phyloP scores from a whole-genome alignment of 2,888 invertebrate species.

The Hipparchia sbordonii region DNA sequence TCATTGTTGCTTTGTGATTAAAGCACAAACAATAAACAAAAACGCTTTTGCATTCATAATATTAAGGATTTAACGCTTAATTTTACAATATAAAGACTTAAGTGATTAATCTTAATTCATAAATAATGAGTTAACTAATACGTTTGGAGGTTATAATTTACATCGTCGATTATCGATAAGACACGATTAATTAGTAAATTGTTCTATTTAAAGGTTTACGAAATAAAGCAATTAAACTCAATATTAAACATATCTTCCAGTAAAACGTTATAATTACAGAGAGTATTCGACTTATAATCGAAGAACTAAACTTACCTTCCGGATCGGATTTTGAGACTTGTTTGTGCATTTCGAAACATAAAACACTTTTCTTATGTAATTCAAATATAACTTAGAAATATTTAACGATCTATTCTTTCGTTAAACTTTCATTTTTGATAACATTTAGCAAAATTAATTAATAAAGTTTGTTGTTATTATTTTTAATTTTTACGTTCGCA shows the following conservation, averaged over 20 bases:
- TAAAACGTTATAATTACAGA: background rate
- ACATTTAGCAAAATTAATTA: background rate
- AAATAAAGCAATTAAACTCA: background rate
- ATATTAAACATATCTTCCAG: background rate
- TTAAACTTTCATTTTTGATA: background rate
- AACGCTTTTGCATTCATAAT: background rate
- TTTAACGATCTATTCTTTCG: background rate
- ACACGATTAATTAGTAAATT: background rate
- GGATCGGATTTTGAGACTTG: background rate
- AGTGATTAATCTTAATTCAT: background rate
- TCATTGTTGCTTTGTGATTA: background rate
- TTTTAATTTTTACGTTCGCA: too few relatives aligned
- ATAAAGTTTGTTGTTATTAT: background rate
- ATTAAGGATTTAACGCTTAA: too few relatives aligned
- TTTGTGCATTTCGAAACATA: conserved; percentile 8
- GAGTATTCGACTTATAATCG: background rate
- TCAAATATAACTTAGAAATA: background rate
- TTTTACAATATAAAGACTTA: background rate
- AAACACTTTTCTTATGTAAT: background rate
- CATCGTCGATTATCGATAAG: background rate
- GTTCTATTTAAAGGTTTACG: background rate
- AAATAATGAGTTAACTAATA: background rate
- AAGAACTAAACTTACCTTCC: conserved; percentile 4
- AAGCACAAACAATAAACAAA: background rate
- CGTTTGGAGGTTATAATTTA: background rate